Evolutionary conservation across 2,113 vertebrate species (phyloP).

Genomic region (Psilopogon haemacephalus): DNA sequence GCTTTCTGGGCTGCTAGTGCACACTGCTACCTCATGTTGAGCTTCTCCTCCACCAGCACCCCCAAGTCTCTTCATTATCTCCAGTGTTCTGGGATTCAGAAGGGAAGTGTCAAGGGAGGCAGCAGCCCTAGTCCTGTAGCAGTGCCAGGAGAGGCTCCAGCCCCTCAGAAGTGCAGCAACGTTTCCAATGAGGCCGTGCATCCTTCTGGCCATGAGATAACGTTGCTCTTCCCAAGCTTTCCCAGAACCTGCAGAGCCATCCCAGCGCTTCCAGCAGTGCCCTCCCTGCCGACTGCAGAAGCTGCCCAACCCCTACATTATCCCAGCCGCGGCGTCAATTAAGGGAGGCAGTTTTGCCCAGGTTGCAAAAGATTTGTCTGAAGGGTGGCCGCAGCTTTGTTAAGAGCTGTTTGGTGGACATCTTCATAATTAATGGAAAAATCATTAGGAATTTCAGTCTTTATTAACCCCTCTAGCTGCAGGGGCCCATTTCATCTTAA

Average conservation of each 20-base stretch:
- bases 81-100: not conserved
- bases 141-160: not conserved
- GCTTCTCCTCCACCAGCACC: too few species aligned
- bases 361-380: constrained; percentile 80
- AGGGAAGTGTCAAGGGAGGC: not conserved
- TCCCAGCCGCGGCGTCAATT: constrained; percentile 75
- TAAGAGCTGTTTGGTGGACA: constrained; percentile 83
- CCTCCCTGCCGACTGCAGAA: constrained; percentile 59
- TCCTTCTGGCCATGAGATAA: constrained; percentile 38
- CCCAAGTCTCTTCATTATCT: not conserved
- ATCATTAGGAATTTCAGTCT: constrained; percentile 84
- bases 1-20: too few species aligned
- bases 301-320: constrained; percentile 74
- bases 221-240: constrained; percentile 34
- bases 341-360: constrained; percentile 75
- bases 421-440: constrained; percentile 88
- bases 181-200: not conserved
- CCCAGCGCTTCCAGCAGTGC: not conserved
- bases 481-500: constrained; percentile 86
- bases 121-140: not conserved
- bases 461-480: constrained; percentile 84
- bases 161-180: not conserved
- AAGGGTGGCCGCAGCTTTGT: constrained; percentile 82
- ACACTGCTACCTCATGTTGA: too few species aligned
- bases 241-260: not conserved